Evolutionary conservation across 2,113 vertebrate genomes (phyloP).

Genomic region (Coturnix japonica): DNA sequence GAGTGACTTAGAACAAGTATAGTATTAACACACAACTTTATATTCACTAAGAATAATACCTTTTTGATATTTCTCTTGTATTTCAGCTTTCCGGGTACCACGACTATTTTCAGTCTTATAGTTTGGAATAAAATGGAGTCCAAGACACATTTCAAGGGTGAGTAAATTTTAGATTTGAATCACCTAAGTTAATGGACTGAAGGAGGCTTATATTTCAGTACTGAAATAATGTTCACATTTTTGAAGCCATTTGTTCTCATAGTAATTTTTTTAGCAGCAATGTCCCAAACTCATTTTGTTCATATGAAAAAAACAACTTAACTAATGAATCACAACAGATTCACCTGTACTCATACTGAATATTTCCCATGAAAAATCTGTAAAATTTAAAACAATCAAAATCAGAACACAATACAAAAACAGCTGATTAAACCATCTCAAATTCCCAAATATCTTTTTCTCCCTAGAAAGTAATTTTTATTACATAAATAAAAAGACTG

Average conservation of each 20-base stretch:
- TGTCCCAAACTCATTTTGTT: background rate
- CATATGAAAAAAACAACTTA: background rate
- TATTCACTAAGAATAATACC: background rate
- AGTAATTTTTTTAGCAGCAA: background rate
- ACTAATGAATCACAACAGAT: background rate
- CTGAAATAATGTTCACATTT: background rate
- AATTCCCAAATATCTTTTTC: background rate
- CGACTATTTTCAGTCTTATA: background rate
- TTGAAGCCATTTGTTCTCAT: background rate
- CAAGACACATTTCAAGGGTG: background rate
- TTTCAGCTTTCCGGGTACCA: background rate
- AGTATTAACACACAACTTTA: background rate
- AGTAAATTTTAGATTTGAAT: background rate
- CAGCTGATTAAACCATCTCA: background rate
- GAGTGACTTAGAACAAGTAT: background rate
- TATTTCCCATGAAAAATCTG: background rate
- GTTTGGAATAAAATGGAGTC: conserved; percentile 3
- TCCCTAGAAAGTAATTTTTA: background rate
- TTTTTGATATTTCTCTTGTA: background rate
- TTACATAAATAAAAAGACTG: background rate
- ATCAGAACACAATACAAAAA: fast-evolving
- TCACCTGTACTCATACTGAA: background rate
- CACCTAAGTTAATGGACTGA: background rate
- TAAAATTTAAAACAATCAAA: no score
- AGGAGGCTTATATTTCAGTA: background rate